Evolutionary conservation across 2,113 vertebrate species (phyloP), one percentile per base, ranked within the genome.

Genomic region (Illadopsis cleaveri): DNA sequence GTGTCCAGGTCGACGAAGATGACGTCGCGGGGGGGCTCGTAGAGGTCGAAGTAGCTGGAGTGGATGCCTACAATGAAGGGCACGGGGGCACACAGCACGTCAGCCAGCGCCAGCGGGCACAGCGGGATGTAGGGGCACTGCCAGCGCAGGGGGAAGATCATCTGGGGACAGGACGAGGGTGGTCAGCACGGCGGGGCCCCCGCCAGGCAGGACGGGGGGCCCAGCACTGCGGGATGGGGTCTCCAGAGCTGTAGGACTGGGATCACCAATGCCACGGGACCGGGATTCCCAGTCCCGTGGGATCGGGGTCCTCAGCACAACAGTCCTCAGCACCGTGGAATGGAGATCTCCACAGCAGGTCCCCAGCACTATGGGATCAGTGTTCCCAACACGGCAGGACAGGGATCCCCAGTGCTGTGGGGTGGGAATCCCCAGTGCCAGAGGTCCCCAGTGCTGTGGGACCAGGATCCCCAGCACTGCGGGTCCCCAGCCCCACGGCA

Each of bases 1-100:
- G 99, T 99, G 96, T 99, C 99, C 77, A 99, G 98, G 85, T 99
- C 99, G 1, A 99, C 98, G 38, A 99, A 99, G 94, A 99, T 98
- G 96, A 99, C 99, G 1, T 99, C 99, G 0, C 96, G 88, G 6
- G 99, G 99, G 0, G 99, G 99, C 97, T 99, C 98, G 2, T 99
- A 98, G 68, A 99, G 98, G 97, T 99, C 99, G 7, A 99, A 99
- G 97, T 99, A 99, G 97, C 99, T 99, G 97, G 99, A 99, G 98
- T 99, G 99, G 90, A 99, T 98, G 21, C 99, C 99, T 93, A 99
- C 99, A 19, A 99, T 99, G 98, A 99, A 99, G 82, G 99, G 99
- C 98, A 99, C 99, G 0, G 99, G 99, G 30, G 99, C 99, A n/a
- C 98, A 98, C 72, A 99, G 98, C 90, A 99, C 99, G 6, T 99